These are phyloP conservation scores for Rhagium mordax DNA, from an alignment of 2,888 invertebrate species.

Conservation along the genomic window DNA sequence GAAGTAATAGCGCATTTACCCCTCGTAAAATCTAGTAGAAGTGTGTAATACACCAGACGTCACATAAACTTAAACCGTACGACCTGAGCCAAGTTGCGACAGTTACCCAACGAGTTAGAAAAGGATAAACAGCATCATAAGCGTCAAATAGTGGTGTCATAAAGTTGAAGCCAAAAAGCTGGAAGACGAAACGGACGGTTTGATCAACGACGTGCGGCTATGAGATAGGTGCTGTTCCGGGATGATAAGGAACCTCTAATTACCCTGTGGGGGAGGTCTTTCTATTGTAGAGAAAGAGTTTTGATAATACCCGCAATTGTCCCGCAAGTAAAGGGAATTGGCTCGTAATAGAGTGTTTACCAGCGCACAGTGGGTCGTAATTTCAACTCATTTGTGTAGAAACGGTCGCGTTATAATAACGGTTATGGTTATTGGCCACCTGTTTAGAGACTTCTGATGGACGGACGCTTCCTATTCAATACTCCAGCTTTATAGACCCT, in stretches of 20 bases:
- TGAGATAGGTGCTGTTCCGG: constrained; percentile 59
- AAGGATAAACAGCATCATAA: constrained; percentile 66
- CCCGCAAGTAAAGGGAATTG: constrained; percentile 66
- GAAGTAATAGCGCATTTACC: constrained; percentile 70
- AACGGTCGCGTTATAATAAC: constrained; percentile 72
- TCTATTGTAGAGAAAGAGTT: constrained; percentile 53
- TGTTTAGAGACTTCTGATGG: constrained; percentile 67
- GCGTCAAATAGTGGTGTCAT: constrained; percentile 69
- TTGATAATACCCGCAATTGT: constrained; percentile 60
- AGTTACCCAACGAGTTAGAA: constrained; percentile 57
- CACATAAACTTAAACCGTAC: constrained; percentile 68
- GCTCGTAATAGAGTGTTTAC: constrained; percentile 71
- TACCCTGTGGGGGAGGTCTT: constrained; percentile 47
- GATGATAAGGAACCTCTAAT: constrained; percentile 50
- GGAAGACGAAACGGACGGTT: constrained; percentile 61
- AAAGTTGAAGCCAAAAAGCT: constrained; percentile 66
- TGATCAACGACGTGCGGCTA: constrained; percentile 59
- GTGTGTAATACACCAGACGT: constrained; percentile 71
- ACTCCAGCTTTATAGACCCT: constrained; percentile 34
- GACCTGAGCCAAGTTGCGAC: constrained; percentile 59
- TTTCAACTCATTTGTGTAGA: constrained; percentile 72
- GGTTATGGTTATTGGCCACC: constrained; percentile 73
- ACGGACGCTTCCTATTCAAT: constrained; percentile 54
- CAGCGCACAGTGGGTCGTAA: constrained; percentile 70
- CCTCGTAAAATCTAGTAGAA: constrained; percentile 70